Evolutionary conservation across 2,888 invertebrate genomes (phyloP).

Genomic region (Caenorhabditis sp.): DNA sequence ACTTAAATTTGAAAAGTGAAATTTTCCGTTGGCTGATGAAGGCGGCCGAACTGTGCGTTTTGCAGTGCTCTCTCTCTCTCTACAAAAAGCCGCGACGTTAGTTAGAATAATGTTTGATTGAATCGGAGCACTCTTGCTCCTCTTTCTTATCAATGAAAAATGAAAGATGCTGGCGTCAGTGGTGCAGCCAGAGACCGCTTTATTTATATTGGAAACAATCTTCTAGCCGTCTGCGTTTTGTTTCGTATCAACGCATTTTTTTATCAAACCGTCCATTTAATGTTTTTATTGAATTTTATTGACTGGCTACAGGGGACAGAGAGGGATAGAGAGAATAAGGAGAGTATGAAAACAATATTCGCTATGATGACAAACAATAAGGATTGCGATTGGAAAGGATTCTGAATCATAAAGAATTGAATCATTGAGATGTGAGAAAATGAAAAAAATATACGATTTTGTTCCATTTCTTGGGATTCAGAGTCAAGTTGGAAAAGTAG

Average conservation of each 20-base stretch:
- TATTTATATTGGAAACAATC: neutral
- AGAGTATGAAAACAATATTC: neutral
- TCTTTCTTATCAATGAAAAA: conserved; percentile 50
- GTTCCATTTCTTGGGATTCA: too few species aligned
- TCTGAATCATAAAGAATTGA: too few species aligned
- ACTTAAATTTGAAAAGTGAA: conserved; percentile 53
- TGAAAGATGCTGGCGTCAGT: conserved; percentile 28
- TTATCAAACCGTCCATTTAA: conserved; percentile 8
- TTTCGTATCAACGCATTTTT: neutral
- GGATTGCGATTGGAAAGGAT: too few species aligned
- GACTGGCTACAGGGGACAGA: conserved; percentile 31
- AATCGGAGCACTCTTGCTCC: neutral
- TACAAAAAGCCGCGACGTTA: conserved; percentile 8
- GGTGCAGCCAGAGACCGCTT: conserved; percentile 4
- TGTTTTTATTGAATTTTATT: conserved; percentile 55
- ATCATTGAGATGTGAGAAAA: too few species aligned
- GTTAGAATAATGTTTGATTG: conserved; percentile 11
- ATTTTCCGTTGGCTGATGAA: conserved; percentile 19
- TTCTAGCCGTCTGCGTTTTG: neutral
- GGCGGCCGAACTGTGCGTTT: too few species aligned
- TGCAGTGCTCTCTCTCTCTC: neutral
- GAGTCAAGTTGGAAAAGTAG: neutral
- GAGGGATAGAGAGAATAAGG: conserved; percentile 15
- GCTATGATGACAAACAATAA: conserved; percentile 7
- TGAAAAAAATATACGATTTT: too few species aligned